Evolutionary conservation across 2,113 vertebrate genomes (phyloP).

Genomic region (Chaetops frenatus): DNA sequence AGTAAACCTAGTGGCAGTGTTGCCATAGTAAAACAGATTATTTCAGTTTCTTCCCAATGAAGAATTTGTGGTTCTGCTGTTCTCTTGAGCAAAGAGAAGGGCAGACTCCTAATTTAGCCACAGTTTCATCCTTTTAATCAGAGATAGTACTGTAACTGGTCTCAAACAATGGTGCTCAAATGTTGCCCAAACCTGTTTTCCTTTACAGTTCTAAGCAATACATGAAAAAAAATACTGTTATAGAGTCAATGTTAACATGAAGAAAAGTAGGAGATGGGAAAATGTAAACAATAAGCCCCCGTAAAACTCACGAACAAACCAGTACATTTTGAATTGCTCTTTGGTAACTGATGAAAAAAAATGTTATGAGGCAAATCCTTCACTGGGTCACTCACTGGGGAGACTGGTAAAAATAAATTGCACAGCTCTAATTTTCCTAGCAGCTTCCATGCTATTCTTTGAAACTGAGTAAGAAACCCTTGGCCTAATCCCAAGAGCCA

Average conservation of each 20-base stretch:
- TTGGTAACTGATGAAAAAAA: conserved; percentile 68
- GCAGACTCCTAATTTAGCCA: not conserved
- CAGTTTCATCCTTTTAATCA: not conserved
- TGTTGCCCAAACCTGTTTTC: not conserved
- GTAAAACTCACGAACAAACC: conserved; percentile 54
- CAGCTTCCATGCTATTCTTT: conserved; percentile 83
- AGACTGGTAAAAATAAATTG: conserved; percentile 81
- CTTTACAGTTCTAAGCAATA: conserved; percentile 21
- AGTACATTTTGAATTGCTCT: conserved; percentile 66
- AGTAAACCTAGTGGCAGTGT: not conserved
- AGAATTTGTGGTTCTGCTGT: not conserved
- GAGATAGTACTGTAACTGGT: not conserved
- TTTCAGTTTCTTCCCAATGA: not conserved
- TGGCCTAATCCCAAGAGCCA: conserved; percentile 81
- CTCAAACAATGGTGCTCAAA: not conserved
- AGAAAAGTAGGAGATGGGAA: conserved; percentile 48
- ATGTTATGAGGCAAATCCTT: conserved; percentile 74
- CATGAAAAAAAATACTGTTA: conserved; percentile 2
- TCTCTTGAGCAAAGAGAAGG: not conserved
- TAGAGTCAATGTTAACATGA: conserved; percentile 3
- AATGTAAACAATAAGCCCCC: conserved; percentile 45
- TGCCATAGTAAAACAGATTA: not conserved
- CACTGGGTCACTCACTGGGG: conserved; percentile 73
- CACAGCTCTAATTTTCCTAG: conserved; percentile 78
- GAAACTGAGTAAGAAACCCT: conserved; percentile 80